phyloP scores from a whole-genome alignment of 2,888 invertebrate genomes.

The Amblyteles armatorius region DNA sequence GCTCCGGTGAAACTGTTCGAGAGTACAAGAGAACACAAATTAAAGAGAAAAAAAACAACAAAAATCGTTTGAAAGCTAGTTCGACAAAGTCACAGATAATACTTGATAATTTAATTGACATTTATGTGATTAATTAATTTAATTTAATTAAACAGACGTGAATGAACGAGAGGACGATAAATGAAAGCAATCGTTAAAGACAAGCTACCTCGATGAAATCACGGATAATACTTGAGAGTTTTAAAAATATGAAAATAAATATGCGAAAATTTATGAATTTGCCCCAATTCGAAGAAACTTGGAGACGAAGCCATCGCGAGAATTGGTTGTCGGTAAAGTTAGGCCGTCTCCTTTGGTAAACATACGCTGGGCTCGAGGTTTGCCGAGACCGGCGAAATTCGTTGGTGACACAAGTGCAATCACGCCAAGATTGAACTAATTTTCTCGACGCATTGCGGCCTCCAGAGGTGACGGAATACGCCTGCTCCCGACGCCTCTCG shows the following conservation, averaged over 20 bases:
- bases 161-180: no score
- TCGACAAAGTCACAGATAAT: neutral
- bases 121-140: neutral
- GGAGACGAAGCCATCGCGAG: neutral
- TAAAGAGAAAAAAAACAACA: neutral
- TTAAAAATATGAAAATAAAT: no score
- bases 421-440: conserved; percentile 74
- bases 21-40: neutral
- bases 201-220: no score
- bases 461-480: conserved; percentile 37
- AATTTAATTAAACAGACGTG: neutral
- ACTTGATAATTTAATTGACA: neutral
- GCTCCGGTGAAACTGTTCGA: neutral
- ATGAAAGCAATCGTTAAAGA: no score
- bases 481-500: conserved; percentile 41
- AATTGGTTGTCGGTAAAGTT: neutral
- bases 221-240: no score
- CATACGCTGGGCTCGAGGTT: neutral
- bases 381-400: conserved; percentile 68
- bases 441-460: conserved; percentile 64
- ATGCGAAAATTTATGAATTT: neutral
- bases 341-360: neutral
- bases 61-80: neutral
- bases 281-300: neutral
- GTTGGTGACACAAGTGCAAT: conserved; percentile 76